Percentiles rank a stretch among this genome's conserved stretches.
These are phyloP conservation scores for Microplitis deprimator DNA, from an alignment of 2,888 invertebrate genomes.

Conservation along the genomic window DNA sequence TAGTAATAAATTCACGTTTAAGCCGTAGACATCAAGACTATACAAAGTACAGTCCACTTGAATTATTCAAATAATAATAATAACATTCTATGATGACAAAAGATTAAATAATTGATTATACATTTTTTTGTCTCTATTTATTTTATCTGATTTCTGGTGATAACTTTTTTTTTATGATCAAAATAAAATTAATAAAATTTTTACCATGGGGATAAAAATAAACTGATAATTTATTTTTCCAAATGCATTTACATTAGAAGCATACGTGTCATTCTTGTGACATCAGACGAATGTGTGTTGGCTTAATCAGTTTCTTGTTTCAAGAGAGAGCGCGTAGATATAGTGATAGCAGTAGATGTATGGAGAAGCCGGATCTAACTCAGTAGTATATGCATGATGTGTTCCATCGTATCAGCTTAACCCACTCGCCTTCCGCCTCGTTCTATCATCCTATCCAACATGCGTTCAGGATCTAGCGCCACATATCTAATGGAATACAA, in stretches of 20 bases:
- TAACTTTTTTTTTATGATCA: not conserved
- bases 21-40: not conserved
- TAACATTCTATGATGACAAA: not conserved
- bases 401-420: conserved; percentile 26
- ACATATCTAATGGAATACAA: conserved; percentile 1
- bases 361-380: not conserved
- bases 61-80: not conserved
- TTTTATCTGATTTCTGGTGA: not conserved
- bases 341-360: not conserved
- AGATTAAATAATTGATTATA: not conserved
- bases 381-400: conserved; percentile 12
- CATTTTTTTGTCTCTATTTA: not conserved
- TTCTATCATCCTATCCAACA: conserved; percentile 6
- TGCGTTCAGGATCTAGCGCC: not conserved
- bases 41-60: not conserved
- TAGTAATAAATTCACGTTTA: not conserved
- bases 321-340: not conserved
- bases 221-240: too few species aligned
- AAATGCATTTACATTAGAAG: too few species aligned
- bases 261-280: too few species aligned
- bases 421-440: conserved; percentile 26
- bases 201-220: too few species aligned
- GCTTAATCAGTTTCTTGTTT: not conserved
- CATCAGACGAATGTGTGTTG: too few species aligned
- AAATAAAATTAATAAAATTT: too few species aligned